phyloP scores from a whole-genome alignment of 2,888 invertebrate species.

The Emmelina monodactyla region DNA sequence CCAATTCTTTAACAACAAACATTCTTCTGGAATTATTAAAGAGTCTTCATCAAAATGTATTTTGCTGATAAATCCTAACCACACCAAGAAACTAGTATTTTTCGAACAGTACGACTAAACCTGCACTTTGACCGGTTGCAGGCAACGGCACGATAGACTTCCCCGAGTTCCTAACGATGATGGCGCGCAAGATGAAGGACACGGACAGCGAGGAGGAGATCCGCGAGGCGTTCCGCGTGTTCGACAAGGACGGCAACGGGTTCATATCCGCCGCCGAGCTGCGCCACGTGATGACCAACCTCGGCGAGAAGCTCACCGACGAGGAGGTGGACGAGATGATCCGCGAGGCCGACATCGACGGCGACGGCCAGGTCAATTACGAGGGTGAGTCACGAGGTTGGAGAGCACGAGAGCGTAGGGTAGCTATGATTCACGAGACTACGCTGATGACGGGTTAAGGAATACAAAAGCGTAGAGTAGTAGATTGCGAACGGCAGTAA shows the following conservation, averaged over 20 bases:
- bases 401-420: too few relatives aligned
- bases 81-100: too few relatives aligned
- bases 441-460: too few relatives aligned
- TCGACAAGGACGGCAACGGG: slow-evolving; percentile 99
- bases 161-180: slow-evolving; percentile 99
- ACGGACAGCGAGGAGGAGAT: slow-evolving; percentile 99
- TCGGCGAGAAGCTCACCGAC: slow-evolving; percentile 98
- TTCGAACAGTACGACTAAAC: too few relatives aligned
- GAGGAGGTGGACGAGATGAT: slow-evolving; percentile 99
- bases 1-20: too few relatives aligned
- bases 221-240: slow-evolving; percentile 98
- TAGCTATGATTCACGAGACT: too few relatives aligned
- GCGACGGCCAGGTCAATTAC: slow-evolving; percentile 98
- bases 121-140: too few relatives aligned
- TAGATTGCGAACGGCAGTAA: too few relatives aligned
- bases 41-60: too few relatives aligned
- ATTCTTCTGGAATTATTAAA: too few relatives aligned
- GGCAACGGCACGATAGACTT: slow-evolving; percentile 99
- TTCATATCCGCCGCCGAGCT: slow-evolving; percentile 98
- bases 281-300: slow-evolving; percentile 99
- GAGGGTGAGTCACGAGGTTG: slow-evolving; percentile 71
- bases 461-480: too few relatives aligned
- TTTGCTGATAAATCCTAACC: too few relatives aligned
- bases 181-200: slow-evolving; percentile 99
- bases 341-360: slow-evolving; percentile 98